phyloP scores from a whole-genome alignment of 92 coral and sea anemone genomes.

The Montipora capitata region DNA sequence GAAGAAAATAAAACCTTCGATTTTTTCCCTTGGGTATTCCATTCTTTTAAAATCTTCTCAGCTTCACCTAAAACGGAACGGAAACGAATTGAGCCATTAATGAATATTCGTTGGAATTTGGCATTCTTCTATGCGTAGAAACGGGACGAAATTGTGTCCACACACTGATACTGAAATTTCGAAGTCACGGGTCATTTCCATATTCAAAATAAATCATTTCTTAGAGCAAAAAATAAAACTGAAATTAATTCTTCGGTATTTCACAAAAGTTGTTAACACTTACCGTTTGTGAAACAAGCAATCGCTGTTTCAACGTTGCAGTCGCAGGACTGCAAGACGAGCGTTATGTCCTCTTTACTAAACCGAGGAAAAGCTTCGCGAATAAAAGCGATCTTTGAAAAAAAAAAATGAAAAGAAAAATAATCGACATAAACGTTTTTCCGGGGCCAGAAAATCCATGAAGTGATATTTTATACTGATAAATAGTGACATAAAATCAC shows the following conservation, averaged over 20 bases:
- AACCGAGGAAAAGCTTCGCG: slow-evolving; percentile 90
- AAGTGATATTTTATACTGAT: not conserved
- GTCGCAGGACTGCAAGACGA: slow-evolving; percentile 95
- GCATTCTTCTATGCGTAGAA: slow-evolving; percentile 69
- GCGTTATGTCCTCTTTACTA: slow-evolving; percentile 92
- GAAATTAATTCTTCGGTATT: not conserved
- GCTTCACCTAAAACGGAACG: slow-evolving; percentile 74
- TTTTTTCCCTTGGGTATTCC: slow-evolving; percentile 83
- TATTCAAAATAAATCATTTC: not conserved
- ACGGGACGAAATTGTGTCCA: slow-evolving; percentile 54
- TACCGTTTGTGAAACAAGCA: slow-evolving; percentile 71
- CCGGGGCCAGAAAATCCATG: not conserved
- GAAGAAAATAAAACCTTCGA: slow-evolving; percentile 77
- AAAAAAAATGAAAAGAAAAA: slow-evolving; percentile 6
- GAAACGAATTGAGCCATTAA: not conserved
- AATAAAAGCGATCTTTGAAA: slow-evolving; percentile 80
- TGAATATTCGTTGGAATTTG: slow-evolving; percentile 60
- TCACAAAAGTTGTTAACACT: not conserved
- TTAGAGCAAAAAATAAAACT: not conserved
- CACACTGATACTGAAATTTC: slow-evolving; percentile 16
- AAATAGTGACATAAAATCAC: slow-evolving; percentile 58
- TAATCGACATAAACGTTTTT: slow-evolving; percentile 12
- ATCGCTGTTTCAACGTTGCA: slow-evolving; percentile 93
- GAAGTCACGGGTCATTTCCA: not conserved
- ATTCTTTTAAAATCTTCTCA: slow-evolving; percentile 77